These are phyloP conservation scores for Brachionus angularis DNA, from an alignment of 1,140 invertebrate genomes.

Conservation along the genomic window DNA sequence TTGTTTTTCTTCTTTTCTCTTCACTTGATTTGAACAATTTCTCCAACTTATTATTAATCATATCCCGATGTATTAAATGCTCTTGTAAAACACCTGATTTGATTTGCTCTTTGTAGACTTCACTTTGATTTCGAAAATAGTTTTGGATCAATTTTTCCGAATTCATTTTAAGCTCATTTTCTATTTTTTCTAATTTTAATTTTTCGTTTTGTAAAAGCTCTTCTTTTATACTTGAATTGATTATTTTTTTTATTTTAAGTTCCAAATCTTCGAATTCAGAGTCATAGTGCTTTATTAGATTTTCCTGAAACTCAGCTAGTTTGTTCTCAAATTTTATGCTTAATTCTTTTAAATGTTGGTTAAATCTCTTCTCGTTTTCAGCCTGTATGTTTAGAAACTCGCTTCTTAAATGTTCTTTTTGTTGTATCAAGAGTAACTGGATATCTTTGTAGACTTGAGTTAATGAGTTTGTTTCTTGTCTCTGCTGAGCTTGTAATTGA, in stretches of 20 bases:
- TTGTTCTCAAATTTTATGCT: constrained; percentile 19
- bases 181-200: no score
- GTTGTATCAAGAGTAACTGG: background rate
- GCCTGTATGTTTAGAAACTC: background rate
- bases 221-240: constrained; percentile 6
- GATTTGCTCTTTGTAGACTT: constrained; percentile 3
- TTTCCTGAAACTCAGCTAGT: constrained; percentile 26
- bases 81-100: constrained; percentile 15
- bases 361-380: background rate
- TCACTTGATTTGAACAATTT: constrained; percentile 9
- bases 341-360: background rate
- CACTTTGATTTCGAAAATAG: background rate
- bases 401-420: background rate
- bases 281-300: constrained; percentile 27
- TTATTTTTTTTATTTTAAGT: constrained; percentile 12
- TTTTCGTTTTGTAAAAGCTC: background rate
- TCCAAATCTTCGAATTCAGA: constrained; percentile 34
- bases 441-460: background rate
- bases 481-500: constrained; percentile 9
- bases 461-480: background rate
- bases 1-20: constrained; percentile 24
- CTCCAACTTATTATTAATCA: constrained; percentile 13
- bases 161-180: background rate
- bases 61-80: constrained; percentile 16
- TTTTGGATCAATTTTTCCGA: constrained; percentile 15